These are phyloP conservation scores for Ips nitidus DNA, from an alignment of 1,140 invertebrate genomes.

Conservation along the genomic window DNA sequence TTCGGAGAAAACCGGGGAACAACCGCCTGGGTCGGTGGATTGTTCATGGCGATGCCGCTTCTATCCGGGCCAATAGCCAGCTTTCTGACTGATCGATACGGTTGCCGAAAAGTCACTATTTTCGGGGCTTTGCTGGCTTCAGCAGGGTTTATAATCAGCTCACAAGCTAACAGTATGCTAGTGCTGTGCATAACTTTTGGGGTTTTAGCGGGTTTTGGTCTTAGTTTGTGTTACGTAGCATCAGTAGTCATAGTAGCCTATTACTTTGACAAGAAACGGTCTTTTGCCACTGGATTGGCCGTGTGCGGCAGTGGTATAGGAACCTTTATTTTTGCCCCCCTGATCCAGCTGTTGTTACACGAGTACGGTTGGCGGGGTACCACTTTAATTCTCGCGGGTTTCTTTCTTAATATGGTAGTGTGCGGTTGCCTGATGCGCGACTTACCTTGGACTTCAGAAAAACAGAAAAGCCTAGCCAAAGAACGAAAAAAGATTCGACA, in stretches of 20 bases:
- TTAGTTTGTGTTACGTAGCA: constrained; percentile 86
- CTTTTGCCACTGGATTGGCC: constrained; percentile 89
- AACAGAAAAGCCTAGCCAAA: constrained; percentile 62
- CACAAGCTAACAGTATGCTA: constrained; percentile 74
- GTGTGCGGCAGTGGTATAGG: constrained; percentile 89
- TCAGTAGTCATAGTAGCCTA: constrained; percentile 93
- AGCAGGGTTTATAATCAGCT: constrained; percentile 79
- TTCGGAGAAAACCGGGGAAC: constrained; percentile 81
- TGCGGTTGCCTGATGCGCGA: constrained; percentile 86
- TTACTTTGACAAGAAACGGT: constrained; percentile 91
- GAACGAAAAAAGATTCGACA: constrained; percentile 63
- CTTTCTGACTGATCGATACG: constrained; percentile 83
- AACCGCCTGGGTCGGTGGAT: constrained; percentile 85
- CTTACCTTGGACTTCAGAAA: constrained; percentile 71
- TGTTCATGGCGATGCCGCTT: constrained; percentile 88
- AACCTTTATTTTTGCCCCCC: constrained; percentile 87
- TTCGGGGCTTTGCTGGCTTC: constrained; percentile 77
- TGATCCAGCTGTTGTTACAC: constrained; percentile 74
- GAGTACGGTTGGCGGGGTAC: constrained; percentile 86
- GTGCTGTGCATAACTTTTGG: constrained; percentile 84
- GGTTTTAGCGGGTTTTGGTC: constrained; percentile 80
- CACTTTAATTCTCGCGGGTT: constrained; percentile 77
- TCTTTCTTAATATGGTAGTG: constrained; percentile 84
- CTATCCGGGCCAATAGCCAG: constrained; percentile 86
- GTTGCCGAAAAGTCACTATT: constrained; percentile 79